These are phyloP conservation scores for Ellobius talpinus DNA, from an alignment of 2,113 vertebrate genomes.

Conservation along the genomic window DNA sequence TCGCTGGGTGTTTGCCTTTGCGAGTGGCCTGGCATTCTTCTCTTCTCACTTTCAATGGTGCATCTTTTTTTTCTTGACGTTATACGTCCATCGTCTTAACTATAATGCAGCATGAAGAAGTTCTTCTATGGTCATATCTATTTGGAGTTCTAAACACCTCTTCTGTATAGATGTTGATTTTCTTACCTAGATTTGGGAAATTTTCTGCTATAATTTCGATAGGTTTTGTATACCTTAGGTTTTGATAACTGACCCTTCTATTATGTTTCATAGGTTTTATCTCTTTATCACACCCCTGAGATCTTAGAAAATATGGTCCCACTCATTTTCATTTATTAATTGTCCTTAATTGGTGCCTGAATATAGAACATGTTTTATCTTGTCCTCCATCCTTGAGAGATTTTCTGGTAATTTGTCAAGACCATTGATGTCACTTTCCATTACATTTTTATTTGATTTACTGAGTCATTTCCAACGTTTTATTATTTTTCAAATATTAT, in stretches of 20 bases:
- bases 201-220: not conserved
- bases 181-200: not conserved
- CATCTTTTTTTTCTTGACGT: not conserved
- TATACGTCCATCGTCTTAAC: not conserved
- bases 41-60: not conserved
- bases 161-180: not conserved
- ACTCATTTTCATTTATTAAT: not conserved
- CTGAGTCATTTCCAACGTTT: not conserved
- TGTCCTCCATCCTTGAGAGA: not conserved
- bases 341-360: not conserved
- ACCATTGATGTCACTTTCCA: not conserved
- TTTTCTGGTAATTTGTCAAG: not conserved
- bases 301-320: not conserved
- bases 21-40: not conserved
- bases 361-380: not conserved
- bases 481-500: not conserved
- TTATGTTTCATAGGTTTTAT: not conserved
- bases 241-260: not conserved
- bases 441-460: not conserved
- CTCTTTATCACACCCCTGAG: not conserved
- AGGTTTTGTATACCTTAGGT: too few species aligned
- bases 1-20: not conserved
- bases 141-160: not conserved
- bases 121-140: not conserved
- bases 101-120: not conserved